Conservation (phyloP, 2,888 invertebrate genomes). For the Ormia ochracea region DNA sequence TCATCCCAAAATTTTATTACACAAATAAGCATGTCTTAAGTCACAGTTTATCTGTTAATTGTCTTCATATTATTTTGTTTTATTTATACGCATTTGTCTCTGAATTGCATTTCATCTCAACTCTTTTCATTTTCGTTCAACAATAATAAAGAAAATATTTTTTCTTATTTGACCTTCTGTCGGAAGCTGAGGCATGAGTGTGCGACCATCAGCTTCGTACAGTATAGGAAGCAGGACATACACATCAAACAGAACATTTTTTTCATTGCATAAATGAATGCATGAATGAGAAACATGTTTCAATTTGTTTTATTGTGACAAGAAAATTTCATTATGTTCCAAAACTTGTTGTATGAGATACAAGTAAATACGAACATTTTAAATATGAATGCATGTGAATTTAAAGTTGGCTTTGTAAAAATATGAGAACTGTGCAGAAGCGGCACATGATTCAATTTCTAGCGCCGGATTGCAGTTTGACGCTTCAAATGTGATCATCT, state of each 20-base stretch:
- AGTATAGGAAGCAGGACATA: slow-evolving; percentile 14
- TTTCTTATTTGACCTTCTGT: slow-evolving; percentile 49
- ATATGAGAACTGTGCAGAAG: not conserved
- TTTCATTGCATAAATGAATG: slow-evolving; percentile 44
- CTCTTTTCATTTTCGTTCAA: slow-evolving; percentile 5
- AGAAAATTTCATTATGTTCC: slow-evolving; percentile 62
- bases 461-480: no score
- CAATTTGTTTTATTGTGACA: slow-evolving; percentile 62
- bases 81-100: not conserved
- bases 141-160: not conserved
- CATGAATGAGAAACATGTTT: slow-evolving; percentile 37
- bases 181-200: slow-evolving; percentile 56
- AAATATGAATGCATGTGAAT: slow-evolving; percentile 24
- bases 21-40: not conserved
- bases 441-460: not conserved
- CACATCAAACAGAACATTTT: not conserved
- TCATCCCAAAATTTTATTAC: not conserved
- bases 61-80: slow-evolving; percentile 2
- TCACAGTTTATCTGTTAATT: slow-evolving; percentile 18
- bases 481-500: no score
- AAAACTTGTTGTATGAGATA: slow-evolving; percentile 41
- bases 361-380: slow-evolving; percentile 35
- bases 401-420: slow-evolving; percentile 24
- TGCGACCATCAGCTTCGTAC: slow-evolving; percentile 17
- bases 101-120: slow-evolving; percentile 7